Evolutionary conservation across 2,888 invertebrate genomes (phyloP), one percentile per base, ranked within the genome.

Genomic region (Arenicola marina): DNA sequence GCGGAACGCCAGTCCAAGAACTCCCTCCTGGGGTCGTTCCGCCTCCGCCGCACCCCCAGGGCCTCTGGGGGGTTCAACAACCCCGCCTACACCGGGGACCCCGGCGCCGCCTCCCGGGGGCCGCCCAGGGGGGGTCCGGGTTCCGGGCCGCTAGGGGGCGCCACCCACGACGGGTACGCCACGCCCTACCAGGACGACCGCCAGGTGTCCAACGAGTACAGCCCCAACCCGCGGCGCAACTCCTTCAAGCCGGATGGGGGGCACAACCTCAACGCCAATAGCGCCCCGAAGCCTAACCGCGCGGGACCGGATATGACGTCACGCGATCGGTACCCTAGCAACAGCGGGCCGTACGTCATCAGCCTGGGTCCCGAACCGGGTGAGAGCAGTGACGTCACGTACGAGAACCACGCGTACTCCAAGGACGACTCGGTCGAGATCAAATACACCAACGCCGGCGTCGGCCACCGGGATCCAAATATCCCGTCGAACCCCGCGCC

Each of bases 291-390:
- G 48, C 58, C 7, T 44, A 45, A 31, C 45, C 44, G 46, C 48
- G 48, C 4, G 48, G 34, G 2, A 45, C 29, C 24, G 15, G 33
- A 4, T 4, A 44, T 15, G 24, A 32, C 33, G 45, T 33, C 29
- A n/a, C 55, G 15, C 26, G 29, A 29, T 21, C 28, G 53, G 21
- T 28, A 15, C 26, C 15, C n/a, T 24, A 44, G n/a, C 55, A 4
- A 24, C n/a, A 24, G 34, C 11, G n/a, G n/a, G 18, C 29, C 56
- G 43, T n/a, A 28, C 34, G 28, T 51, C 32, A 28, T 62, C 29
- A 58, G 51, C 28, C 24, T 54, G 45, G 32, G 53, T 24, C 54
- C 57, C 38, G n/a, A 56, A 21, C 64, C 61, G 29, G 64, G 55
- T 2, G 61, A 65, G 58, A 56, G 57, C 32, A 44, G 32, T 26